Evolutionary conservation across 2,113 vertebrate species (phyloP).

Genomic region (Geococcyx californianus): DNA sequence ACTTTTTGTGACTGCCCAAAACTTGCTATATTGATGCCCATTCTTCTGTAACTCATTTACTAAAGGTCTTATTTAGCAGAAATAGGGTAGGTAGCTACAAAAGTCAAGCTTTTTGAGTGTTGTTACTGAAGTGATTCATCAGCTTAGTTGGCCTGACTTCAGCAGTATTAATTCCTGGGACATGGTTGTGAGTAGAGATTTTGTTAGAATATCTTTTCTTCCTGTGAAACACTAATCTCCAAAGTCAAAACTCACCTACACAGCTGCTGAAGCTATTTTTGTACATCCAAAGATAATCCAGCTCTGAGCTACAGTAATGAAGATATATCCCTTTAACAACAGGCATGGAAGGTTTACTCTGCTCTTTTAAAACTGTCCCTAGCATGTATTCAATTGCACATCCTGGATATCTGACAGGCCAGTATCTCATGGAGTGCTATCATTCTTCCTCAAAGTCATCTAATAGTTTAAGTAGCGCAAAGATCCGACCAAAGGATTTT

Average conservation of each 20-base stretch:
- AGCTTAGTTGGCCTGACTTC: neutral
- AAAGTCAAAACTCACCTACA: constrained; percentile 34
- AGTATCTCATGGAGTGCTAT: neutral
- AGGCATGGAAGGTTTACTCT: neutral
- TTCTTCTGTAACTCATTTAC: neutral
- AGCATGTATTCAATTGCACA: neutral
- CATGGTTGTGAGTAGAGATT: neutral
- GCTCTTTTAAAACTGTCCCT: neutral
- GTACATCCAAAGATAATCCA: constrained; percentile 44
- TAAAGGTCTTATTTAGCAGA: neutral
- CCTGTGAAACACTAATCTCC: constrained; percentile 1
- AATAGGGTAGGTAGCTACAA: neutral
- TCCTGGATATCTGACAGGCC: neutral
- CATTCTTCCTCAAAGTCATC: neutral
- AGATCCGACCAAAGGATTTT: neutral
- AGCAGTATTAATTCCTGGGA: neutral
- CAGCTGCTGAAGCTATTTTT: constrained; percentile 21
- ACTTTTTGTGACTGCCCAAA: neutral
- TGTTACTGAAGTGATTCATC: neutral
- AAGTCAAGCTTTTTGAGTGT: neutral
- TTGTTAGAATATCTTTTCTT: neutral
- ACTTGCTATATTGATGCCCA: neutral
- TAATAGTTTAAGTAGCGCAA: neutral
- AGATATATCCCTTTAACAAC: constrained; percentile 1
- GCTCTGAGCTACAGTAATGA: constrained; percentile 12